These are phyloP conservation scores for Tokudaia muenninki DNA, from an alignment of 2,797 vertebrate genomes.

Conservation along the genomic window DNA sequence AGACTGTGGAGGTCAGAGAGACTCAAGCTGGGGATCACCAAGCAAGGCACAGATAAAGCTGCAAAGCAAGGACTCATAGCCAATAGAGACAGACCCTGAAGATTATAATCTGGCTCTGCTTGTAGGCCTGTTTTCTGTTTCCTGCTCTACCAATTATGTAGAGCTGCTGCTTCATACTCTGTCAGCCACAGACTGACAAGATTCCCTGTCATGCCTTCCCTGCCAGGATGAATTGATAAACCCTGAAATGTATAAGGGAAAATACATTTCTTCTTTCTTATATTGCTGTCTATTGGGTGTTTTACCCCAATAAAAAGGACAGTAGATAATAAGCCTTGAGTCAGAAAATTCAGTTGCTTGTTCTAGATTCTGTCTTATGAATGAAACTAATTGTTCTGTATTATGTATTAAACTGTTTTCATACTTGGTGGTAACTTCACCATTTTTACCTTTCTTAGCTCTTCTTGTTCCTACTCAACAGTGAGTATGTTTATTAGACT, in stretches of 20 bases:
- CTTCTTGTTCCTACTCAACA: background rate
- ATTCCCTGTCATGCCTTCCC: background rate
- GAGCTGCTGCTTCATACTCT: no score
- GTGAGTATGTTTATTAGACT: background rate
- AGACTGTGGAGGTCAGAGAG: background rate
- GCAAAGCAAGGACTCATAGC: background rate
- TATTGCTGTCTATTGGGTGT: background rate
- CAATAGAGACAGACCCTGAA: background rate
- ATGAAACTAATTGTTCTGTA: background rate
- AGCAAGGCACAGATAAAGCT: background rate
- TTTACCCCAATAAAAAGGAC: background rate
- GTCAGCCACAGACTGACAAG: no score
- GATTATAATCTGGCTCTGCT: no score
- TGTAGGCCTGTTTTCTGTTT: background rate
- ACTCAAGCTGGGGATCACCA: background rate
- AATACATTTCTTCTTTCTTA: background rate
- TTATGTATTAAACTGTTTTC: background rate
- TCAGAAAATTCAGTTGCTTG: background rate
- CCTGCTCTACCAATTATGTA: background rate
- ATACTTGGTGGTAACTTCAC: background rate
- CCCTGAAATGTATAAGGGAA: background rate
- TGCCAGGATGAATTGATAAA: background rate
- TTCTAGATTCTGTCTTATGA: background rate
- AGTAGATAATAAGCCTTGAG: background rate
- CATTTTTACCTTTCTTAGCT: background rate